Base-by-base conservation (phyloP, 2,113 vertebrate genomes). In the Ia io region DNA sequence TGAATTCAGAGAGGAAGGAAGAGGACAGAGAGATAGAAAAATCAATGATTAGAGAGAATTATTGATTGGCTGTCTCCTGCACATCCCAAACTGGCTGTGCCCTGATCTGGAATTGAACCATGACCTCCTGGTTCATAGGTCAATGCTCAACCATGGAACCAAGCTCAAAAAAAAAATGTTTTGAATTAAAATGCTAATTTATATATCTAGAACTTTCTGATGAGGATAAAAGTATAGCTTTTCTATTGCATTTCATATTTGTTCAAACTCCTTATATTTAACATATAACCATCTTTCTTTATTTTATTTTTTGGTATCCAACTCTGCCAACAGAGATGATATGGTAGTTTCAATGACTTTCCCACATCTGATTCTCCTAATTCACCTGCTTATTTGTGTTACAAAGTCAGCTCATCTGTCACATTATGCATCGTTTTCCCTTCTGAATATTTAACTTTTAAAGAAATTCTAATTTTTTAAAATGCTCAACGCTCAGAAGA, bases 401-500 rank as follows among this genome's bases (percentile, higher is more conserved):
- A 67, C 44, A n/a, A 90, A 92, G 94, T 80, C 18, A 88, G 40
- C 11, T 78, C 35, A 88, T 82, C 69, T 91, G 22, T 42, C 5
- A 1, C 2, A 17, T 37, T 85, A 78, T 35, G 14, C 47, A 63
- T 49, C n/a, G 30, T 73, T 97, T 94, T 5, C 2, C 2, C 14
- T 93, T 92, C 53, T 82, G 77, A 96, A 59, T 88, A 90, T 92
- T 88, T 94, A 49, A 84, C 40, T 61, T 82, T 67, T 47, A 78
- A 88, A 40, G 17, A 32, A 92, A 93, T 85, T 96, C 93, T 93
- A 90, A 83, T 79, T 88, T 93, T 17, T 80, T 28, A 70, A 96
- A 96, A 88, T 85, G 71, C 17, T 53, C 88, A 78, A 53, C 32
- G 16, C 61, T 94, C 80, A 83, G 32, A 93, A 95, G 74, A 96